phyloP scores from a whole-genome alignment of 2,797 vertebrate species.

The Sphenopsis melanotis region DNA sequence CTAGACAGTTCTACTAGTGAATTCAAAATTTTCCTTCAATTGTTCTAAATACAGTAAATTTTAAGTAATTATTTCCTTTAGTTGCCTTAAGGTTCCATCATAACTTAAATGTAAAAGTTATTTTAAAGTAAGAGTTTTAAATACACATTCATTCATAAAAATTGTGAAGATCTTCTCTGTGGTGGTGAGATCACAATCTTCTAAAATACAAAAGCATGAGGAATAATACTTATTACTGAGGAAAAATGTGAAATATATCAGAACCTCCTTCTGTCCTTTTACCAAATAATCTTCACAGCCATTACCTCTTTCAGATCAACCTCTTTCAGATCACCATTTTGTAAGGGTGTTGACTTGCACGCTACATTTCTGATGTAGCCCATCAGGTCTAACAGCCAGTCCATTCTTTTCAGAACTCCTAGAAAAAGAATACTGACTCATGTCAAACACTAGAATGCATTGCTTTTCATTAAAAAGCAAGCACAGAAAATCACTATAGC shows the following conservation, averaged over 20 bases:
- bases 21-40: neutral
- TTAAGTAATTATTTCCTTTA: neutral
- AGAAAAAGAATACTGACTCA: neutral
- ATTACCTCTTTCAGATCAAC: constrained; percentile 77
- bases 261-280: neutral
- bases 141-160: neutral
- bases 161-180: neutral
- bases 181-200: neutral
- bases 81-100: neutral
- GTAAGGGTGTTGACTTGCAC: constrained; percentile 68
- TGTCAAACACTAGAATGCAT: neutral
- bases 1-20: neutral
- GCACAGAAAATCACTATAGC: neutral
- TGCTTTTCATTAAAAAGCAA: constrained; percentile 17
- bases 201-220: neutral
- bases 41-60: neutral
- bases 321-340: constrained; percentile 10
- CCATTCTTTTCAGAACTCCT: constrained; percentile 87
- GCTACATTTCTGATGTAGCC: constrained; percentile 87
- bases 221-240: neutral
- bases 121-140: neutral
- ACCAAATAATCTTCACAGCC: neutral
- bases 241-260: neutral
- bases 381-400: constrained; percentile 95
- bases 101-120: neutral